Conservation (phyloP, 1,140 invertebrate species). For the Coboldia fuscipes region DNA sequence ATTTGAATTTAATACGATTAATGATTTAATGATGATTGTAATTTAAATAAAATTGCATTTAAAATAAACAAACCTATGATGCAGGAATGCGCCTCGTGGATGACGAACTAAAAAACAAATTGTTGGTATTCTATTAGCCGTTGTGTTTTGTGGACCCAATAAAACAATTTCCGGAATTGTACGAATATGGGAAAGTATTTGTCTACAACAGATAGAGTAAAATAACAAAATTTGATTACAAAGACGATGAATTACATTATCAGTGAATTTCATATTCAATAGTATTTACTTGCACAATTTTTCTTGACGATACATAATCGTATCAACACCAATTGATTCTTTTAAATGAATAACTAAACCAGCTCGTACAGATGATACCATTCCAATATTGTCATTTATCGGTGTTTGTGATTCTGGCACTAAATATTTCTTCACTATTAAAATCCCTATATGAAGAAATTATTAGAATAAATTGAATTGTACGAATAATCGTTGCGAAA, state of each 20-base stretch:
- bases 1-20: not conserved
- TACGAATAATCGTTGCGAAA: not conserved
- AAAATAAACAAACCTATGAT: conserved; percentile 28
- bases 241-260: conserved; percentile 1
- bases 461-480: conserved; percentile 3
- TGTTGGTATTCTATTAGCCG: conserved; percentile 47
- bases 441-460: not conserved
- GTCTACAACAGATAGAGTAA: conserved; percentile 28
- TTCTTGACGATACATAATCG: conserved; percentile 51
- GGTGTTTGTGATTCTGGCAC: not conserved
- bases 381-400: conserved; percentile 47
- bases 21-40: not conserved
- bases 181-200: conserved; percentile 47
- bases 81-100: conserved; percentile 56
- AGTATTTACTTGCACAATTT: conserved; percentile 42
- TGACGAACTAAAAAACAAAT: conserved; percentile 76
- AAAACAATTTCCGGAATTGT: conserved; percentile 59
- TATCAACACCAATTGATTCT: conserved; percentile 48
- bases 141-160: conserved; percentile 43
- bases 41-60: not conserved
- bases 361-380: conserved; percentile 64
- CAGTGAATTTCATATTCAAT: not conserved
- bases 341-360: conserved; percentile 75
- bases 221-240: not conserved
- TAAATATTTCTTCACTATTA: conserved; percentile 2